These are phyloP conservation scores for Parasteatoda tepidariorum DNA, from an alignment of 1,140 invertebrate species.

Conservation along the genomic window DNA sequence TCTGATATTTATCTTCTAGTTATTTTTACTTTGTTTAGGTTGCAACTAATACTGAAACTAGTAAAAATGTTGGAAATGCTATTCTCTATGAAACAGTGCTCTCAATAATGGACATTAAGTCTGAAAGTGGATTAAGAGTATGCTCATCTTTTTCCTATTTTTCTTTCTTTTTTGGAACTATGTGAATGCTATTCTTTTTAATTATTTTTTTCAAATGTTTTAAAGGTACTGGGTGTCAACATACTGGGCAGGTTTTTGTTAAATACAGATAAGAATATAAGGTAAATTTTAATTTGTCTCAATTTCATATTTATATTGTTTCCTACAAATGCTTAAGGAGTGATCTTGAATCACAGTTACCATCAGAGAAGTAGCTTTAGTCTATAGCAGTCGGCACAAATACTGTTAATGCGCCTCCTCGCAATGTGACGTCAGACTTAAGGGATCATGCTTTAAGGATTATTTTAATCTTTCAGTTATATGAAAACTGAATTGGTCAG, in stretches of 20 bases:
- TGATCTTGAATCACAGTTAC: no score
- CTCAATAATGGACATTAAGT: constrained; percentile 99
- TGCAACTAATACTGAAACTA: constrained; percentile 97
- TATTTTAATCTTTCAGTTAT: no score
- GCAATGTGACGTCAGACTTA: no score
- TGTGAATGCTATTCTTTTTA: not conserved
- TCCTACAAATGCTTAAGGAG: no score
- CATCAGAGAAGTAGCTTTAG: no score
- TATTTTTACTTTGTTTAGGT: constrained; percentile 77
- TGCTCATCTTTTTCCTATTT: constrained; percentile 46
- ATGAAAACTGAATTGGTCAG: no score
- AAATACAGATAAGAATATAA: constrained; percentile 99
- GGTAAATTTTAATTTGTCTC: constrained; percentile 69
- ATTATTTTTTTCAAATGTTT: constrained; percentile 59
- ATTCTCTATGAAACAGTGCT: constrained; percentile 97
- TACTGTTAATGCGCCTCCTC: no score
- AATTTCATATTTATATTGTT: no score
- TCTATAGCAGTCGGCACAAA: no score
- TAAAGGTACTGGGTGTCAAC: constrained; percentile 91
- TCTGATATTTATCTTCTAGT: no score
- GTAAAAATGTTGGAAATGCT: constrained; percentile 98
- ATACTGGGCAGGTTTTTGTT: constrained; percentile 97
- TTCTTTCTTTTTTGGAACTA: not conserved
- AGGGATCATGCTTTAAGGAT: no score
- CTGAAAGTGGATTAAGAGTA: constrained; percentile 90